Base-by-base conservation (phyloP, 2,113 vertebrate species). In the Lampris incognitus region DNA sequence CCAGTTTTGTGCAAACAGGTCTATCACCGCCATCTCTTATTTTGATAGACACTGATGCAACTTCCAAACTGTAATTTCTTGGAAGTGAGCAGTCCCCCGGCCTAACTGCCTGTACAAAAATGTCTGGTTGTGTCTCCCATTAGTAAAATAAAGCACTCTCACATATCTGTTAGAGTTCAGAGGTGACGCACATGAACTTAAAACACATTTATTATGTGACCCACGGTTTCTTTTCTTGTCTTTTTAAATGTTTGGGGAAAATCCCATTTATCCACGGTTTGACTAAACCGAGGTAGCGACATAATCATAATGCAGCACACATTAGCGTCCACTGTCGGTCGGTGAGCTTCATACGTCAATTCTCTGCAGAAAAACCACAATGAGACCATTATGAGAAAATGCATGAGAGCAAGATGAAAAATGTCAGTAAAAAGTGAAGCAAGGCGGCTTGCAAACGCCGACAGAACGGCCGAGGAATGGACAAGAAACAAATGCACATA, bases 231-330 rank as follows among this genome's bases (percentile, higher is more conserved):
- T 58, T n/a, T 37, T 4, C 37, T 58, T n/a, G 24, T 4, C 37
- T 58, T 75, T 36, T 75, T 37, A 39, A 54, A 72, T 48, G 59
- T 3, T 57, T 41, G n/a, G 4, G 38, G 37, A 41, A 48, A 57
- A 48, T 52, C 54, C 39, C 5, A 49, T 63, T 50, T 52, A 64
- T 57, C 4, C 36, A 54, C 56, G 44, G 2, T 60, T 64, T 59
- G 57, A 70, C 50, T 70, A 72, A 81, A 39, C 56, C 5, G 39
- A 80, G 58, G 62, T 64, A 69, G 78, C 72, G 48, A 78, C 58
- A 78, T 80, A 77, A 91, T 88, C 83, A 78, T 87, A 90, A 87
- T 86, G 84, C 88, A 80, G 76, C 66, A 61, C 85, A 81, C 78
- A 77, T 57, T 61, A 81, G 84, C 84, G 77, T 74, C 67, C 58